Conservation (phyloP, 1,140 invertebrate species). For the Lethrus apterus region DNA sequence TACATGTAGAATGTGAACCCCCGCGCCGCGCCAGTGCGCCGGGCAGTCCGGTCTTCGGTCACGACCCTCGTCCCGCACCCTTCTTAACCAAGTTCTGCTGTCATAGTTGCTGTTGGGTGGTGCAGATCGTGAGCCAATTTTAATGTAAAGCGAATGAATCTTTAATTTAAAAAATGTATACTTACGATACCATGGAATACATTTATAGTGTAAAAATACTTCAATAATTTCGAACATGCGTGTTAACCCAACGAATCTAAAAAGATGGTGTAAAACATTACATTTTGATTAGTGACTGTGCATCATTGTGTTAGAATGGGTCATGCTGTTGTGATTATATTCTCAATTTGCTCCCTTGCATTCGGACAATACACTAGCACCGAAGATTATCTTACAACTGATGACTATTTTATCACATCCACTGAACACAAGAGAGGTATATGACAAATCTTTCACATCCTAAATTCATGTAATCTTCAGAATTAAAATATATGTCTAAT, state of each 20-base stretch:
- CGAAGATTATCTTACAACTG: constrained; percentile 22
- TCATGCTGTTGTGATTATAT: constrained; percentile 33
- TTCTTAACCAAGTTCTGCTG: constrained; percentile 4
- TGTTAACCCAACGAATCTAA: constrained; percentile 3
- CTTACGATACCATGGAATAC: not conserved
- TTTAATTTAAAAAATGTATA: constrained; percentile 5
- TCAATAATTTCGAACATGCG: not conserved
- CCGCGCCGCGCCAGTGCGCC: constrained; percentile 3
- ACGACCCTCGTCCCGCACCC: constrained; percentile 7
- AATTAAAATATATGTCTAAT: not conserved
- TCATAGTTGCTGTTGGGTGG: constrained; percentile 7
- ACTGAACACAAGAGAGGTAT: constrained; percentile 12
- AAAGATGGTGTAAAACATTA: constrained; percentile 4
- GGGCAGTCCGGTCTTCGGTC: constrained; percentile 10
- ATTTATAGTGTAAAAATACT: not conserved
- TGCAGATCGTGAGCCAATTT: not conserved
- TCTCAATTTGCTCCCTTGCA: constrained; percentile 23
- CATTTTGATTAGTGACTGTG: constrained; percentile 1
- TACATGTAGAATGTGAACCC: not conserved
- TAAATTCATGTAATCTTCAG: constrained; percentile 22
- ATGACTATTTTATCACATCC: constrained; percentile 3
- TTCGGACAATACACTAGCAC: constrained; percentile 22
- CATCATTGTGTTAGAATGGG: constrained; percentile 30
- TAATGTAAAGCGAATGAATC: not conserved
- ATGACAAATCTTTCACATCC: constrained; percentile 4